phyloP scores from a whole-genome alignment of 2,113 vertebrate species.

The Nansenia antarctica region DNA sequence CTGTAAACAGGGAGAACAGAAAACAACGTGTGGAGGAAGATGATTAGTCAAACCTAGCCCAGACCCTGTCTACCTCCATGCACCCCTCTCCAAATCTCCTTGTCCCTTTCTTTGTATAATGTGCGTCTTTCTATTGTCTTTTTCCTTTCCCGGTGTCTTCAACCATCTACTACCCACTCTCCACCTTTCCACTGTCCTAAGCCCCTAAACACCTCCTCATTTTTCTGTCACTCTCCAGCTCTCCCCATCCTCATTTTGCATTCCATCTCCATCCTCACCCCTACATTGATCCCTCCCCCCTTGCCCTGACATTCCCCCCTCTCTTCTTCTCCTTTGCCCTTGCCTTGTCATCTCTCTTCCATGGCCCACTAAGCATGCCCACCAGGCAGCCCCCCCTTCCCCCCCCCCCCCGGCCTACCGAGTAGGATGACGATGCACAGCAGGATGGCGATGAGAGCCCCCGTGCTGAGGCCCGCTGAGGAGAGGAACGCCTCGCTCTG shows the following conservation, averaged over 20 bases:
- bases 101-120: neutral
- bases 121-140: neutral
- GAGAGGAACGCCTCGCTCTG: constrained; percentile 92
- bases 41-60: too few species aligned
- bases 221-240: constrained; percentile 8
- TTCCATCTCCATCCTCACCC: constrained; percentile 41
- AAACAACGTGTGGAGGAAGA: neutral
- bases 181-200: neutral
- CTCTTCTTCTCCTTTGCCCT: constrained; percentile 38
- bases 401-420: constrained; percentile 67
- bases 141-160: neutral
- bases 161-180: neutral
- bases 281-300: constrained; percentile 39
- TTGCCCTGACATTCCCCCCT: constrained; percentile 19
- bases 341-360: constrained; percentile 2
- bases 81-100: neutral
- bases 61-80: neutral
- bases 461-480: constrained; percentile 93
- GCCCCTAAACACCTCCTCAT: neutral
- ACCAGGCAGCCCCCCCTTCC: neutral
- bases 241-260: constrained; percentile 38
- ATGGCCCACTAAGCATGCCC: neutral
- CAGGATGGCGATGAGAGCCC: constrained; percentile 94
- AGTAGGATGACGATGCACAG: constrained; percentile 95
- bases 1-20: neutral